Evolutionary conservation across 2,113 vertebrate species (phyloP), one percentile per base, ranked within the genome.

Genomic region (Phalacrocorax aristotelis): DNA sequence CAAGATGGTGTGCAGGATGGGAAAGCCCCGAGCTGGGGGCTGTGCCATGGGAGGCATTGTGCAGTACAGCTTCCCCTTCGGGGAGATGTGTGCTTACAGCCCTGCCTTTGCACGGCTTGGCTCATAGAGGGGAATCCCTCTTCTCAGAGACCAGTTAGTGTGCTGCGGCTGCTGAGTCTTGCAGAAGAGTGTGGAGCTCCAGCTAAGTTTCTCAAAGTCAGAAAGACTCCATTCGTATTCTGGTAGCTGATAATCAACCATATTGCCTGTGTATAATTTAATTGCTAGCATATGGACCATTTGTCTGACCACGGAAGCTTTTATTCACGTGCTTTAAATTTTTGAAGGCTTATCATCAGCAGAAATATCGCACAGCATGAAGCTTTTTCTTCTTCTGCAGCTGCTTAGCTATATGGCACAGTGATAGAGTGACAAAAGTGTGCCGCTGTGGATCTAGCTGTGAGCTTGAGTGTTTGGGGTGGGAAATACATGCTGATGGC

Each of bases 271-370:
- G 20, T 82, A 79, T 76, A 69, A 89, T 76, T 84, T 93, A 92
- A 97, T 87, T 87, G 81, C 54, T 78, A 93, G 66, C 77, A 85
- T 87, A 77, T 87, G 89, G 54, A 32, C 70, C 32, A 11, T 89
- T 91, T 93, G 34, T 90, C 77, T 94, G 93, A 76, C 93, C 91
- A 85, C 70, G 91, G 72, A 92, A 85, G 38, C 81, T 94, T 94
- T 95, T 79, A 82, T 91, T 95, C 75, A 32, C 1, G 0, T 85
- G 51, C 78, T 88, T 95, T 80, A 86, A 29, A 83, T 80, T 94
- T 94, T 94, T 80, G 72, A 93, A 90, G 58, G 64, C 89, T 88
- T 80, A 58, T 79, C 83, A 62, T 95, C 70, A 62, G 54, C 89
- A 95, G 84, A 95, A 95, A 83, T 69, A 83, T 51, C 49, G 7